Percentiles rank a stretch among this genome's conserved stretches.
phyloP scores from a whole-genome alignment of 2,797 vertebrate species.

The Menidia menidia region DNA sequence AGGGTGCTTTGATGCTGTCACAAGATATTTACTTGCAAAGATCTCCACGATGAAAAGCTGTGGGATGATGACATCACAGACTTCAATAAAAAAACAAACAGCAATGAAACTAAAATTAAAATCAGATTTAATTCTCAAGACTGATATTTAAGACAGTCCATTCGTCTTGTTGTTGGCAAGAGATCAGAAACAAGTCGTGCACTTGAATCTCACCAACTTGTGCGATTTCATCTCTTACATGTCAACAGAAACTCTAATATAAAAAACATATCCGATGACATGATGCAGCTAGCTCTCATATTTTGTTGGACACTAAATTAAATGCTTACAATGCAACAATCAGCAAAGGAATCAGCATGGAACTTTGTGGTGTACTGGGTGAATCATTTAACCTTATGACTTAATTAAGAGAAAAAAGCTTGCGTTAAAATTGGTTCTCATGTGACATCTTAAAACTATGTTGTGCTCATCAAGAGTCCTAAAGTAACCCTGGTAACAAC shows the following conservation, averaged over 20 bases:
- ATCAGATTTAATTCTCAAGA: neutral
- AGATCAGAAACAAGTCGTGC: neutral
- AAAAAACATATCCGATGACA: neutral
- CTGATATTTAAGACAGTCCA: neutral
- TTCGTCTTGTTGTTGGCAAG: neutral
- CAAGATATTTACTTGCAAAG: neutral
- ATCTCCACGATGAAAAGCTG: neutral
- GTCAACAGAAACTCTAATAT: neutral
- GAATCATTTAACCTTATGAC: neutral
- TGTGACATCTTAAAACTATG: neutral
- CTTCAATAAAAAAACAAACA: neutral
- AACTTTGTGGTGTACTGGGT: neutral
- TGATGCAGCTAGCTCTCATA: neutral
- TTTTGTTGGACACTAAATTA: neutral
- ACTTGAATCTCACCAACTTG: neutral
- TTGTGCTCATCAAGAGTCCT: neutral
- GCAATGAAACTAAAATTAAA: neutral
- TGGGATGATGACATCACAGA: neutral
- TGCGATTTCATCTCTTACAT: neutral
- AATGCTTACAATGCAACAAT: neutral
- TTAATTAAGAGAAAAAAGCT: neutral
- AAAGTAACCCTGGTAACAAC: slow-evolving; percentile 10
- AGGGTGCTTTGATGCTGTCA: neutral
- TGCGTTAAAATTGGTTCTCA: neutral
- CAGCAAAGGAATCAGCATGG: neutral